Percentiles rank a stretch among this genome's conserved stretches.
Evolutionary conservation across 2,888 invertebrate genomes (phyloP).

Genomic region (Danaus chrysippus): DNA sequence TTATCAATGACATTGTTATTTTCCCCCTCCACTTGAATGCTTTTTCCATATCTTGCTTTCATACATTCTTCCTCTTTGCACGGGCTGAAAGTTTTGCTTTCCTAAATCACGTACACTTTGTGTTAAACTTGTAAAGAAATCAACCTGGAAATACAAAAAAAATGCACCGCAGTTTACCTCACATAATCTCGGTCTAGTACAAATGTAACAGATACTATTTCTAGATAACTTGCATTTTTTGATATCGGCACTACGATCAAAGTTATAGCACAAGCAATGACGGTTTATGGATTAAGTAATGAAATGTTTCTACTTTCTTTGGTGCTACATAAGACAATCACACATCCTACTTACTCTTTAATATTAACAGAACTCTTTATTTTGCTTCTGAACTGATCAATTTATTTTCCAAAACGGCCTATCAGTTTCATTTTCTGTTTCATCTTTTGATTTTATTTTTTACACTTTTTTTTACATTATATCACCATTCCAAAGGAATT

Average conservation of each 20-base stretch:
- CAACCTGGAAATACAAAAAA: conserved; percentile 60
- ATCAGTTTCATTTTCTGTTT: conserved; percentile 69
- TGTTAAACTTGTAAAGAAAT: conserved; percentile 57
- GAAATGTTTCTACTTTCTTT: conserved; percentile 19
- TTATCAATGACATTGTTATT: conserved; percentile 54
- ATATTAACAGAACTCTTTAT: conserved; percentile 59
- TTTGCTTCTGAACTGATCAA: conserved; percentile 67
- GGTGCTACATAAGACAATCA: conserved; percentile 56
- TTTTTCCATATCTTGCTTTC: conserved; percentile 74
- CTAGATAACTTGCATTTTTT: conserved; percentile 39
- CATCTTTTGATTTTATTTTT: conserved; percentile 53
- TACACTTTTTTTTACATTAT: conserved; percentile 51
- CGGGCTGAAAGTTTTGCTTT: conserved; percentile 75
- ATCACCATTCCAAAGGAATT: conserved; percentile 54
- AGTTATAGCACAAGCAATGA: conserved; percentile 45
- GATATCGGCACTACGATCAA: conserved; percentile 60
- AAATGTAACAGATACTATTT: conserved; percentile 44
- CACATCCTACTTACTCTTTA: conserved; percentile 62
- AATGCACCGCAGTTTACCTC: conserved; percentile 66
- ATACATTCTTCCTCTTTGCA: conserved; percentile 74
- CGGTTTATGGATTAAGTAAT: conserved; percentile 25
- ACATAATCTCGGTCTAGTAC: conserved; percentile 59
- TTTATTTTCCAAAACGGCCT: conserved; percentile 80
- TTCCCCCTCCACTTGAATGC: conserved; percentile 69
- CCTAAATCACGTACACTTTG: conserved; percentile 69